Evolutionary conservation across 2,797 vertebrate genomes (phyloP).

Genomic region (Florisuga fusca): DNA sequence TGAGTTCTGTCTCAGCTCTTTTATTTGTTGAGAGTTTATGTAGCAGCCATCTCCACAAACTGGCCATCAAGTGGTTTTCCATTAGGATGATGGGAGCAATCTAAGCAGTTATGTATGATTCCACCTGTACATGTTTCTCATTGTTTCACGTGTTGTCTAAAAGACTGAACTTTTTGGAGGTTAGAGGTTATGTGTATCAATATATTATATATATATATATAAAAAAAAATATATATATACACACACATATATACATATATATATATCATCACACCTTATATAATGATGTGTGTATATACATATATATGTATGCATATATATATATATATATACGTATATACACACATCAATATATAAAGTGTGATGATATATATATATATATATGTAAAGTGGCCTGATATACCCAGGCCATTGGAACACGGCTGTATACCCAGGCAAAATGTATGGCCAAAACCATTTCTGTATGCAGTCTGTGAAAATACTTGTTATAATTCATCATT

Average conservation of each 20-base stretch:
- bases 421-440: background rate
- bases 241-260: background rate
- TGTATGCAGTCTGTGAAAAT: background rate
- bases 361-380: background rate
- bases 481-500: background rate
- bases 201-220: background rate
- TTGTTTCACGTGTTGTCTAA: background rate
- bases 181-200: background rate
- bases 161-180: background rate
- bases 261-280: too few relatives aligned
- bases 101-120: background rate
- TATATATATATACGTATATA: background rate
- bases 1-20: background rate
- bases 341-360: background rate
- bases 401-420: background rate
- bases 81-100: background rate
- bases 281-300: too few relatives aligned
- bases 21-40: background rate
- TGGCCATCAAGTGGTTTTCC: background rate
- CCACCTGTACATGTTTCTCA: background rate
- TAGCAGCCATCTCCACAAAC: background rate
- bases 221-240: background rate
- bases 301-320: background rate
- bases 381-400: background rate
- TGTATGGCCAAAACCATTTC: background rate